Base-by-base conservation (phyloP, 1,140 invertebrate genomes). In the Apis dorsata region DNA sequence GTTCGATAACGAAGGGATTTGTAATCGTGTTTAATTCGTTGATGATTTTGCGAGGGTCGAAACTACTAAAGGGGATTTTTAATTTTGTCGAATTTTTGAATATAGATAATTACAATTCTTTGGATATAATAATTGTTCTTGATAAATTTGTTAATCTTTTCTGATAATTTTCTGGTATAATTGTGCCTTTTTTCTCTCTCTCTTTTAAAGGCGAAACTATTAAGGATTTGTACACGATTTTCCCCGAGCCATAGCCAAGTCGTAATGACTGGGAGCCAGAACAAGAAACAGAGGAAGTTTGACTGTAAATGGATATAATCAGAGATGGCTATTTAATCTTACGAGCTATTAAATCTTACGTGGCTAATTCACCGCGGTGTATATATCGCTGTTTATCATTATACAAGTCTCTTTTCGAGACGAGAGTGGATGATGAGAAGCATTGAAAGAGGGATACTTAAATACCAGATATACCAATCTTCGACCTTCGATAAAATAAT, bases 361-460 rank as follows among this genome's bases (percentile, higher is more conserved):
- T 34, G 5, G 77, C 12, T 79, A 71, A 79, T 79, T 79, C 55
- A 34, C 9, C 57, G n/a, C 17, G 44, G 28, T 51, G 11, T 8
- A 59, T 65, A 9, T 34, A 51, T 55, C 62, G 7, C 28, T 34
- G 28, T 66, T 66, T 66, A 53, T 66, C 34, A 24, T 34, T 34
- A 34, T 34, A 34, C 3, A 34, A 2, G 34, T 34, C 8, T 34
- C 21, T 44, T 21, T 66, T 66, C 28, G 17, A 66, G 28, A 28
- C 28, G 28, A 28, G 28, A 28, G 28, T 28, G 34, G 34, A 34
- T 2, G 34, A 44, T n/a, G n/a, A n/a, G 49, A 19, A 13, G 28
- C 24, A 34, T 28, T 51, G 1, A 10, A 28, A 13, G 13, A 2
- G 44, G 63, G 28, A 13, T 21, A n/a, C 19, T 24, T 62, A 24